phyloP scores from a whole-genome alignment of 35 echinoderm and acorn worm genomes.

The Apostichopus californicus region DNA sequence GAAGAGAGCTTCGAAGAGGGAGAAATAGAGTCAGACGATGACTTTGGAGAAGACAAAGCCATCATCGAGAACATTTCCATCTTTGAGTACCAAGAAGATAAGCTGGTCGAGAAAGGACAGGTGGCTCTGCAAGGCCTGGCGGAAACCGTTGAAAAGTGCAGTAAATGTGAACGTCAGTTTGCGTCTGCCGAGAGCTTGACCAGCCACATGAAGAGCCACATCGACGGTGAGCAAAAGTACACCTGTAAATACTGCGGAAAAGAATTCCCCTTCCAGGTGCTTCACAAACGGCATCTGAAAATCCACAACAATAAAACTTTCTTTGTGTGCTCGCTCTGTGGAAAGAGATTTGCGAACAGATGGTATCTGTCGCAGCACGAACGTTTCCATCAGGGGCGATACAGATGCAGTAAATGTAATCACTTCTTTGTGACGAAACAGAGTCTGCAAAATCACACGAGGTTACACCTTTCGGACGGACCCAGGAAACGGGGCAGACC shows the following conservation, averaged over 20 bases:
- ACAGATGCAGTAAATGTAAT: conserved; percentile 13
- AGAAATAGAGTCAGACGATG: conserved; percentile 43
- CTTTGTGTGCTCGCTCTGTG: conserved; percentile 38
- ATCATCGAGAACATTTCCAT: conserved; percentile 20
- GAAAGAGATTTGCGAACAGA: conserved; percentile 34
- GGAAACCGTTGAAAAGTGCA: conserved; percentile 10
- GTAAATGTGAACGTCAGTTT: conserved; percentile 28
- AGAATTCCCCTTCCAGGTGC: neutral
- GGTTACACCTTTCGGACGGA: neutral
- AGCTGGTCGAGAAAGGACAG: conserved; percentile 7
- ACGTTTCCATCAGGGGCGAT: conserved; percentile 20
- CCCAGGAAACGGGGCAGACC: conserved; percentile 29
- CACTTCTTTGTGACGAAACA: conserved; percentile 22
- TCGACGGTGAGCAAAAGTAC: conserved; percentile 4
- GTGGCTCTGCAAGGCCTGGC: conserved; percentile 16
- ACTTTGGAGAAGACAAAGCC: conserved; percentile 31
- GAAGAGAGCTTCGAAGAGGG: conserved; percentile 27
- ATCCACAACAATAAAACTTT: conserved; percentile 14
- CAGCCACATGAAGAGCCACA: conserved; percentile 30
- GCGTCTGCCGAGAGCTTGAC: neutral
- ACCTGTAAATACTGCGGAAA: conserved; percentile 20
- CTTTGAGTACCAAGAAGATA: conserved; percentile 43
- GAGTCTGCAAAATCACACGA: conserved; percentile 29
- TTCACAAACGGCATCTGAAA: conserved; percentile 26
- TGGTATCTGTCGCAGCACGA: conserved; percentile 33